Evolutionary conservation across 2,797 vertebrate species (phyloP).

Genomic region (Cephalopachus bancanus): DNA sequence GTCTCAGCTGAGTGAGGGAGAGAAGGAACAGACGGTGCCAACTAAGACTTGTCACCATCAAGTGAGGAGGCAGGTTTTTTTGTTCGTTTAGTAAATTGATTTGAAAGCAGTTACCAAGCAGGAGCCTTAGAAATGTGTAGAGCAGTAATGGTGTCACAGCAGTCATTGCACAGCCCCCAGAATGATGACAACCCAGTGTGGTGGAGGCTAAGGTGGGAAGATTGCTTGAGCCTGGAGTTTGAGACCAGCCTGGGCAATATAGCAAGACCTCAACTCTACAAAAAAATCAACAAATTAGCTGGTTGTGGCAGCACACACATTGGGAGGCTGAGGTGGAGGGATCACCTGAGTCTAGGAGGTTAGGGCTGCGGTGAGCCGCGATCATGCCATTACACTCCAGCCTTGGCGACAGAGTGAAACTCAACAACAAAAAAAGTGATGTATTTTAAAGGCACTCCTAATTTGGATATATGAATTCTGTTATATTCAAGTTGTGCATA

Average conservation of each 20-base stretch:
- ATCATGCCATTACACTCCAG: no score
- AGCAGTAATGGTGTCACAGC: background rate
- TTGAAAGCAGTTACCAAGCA: slow-evolving; percentile 54
- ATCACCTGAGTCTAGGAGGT: no score
- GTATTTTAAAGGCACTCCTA: background rate
- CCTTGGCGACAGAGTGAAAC: no score
- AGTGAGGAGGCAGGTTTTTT: background rate
- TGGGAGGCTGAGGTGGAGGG: no score
- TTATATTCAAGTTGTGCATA: background rate
- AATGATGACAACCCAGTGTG: no score
- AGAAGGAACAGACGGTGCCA: background rate
- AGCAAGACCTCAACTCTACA: no score
- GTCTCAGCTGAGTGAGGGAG: background rate
- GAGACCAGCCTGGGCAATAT: no score
- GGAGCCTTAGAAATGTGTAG: background rate
- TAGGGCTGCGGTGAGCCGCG: no score
- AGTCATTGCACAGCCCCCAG: background rate
- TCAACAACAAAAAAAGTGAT: background rate
- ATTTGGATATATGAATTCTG: background rate
- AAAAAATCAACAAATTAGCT: no score
- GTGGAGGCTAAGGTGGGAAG: no score
- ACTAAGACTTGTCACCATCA: background rate
- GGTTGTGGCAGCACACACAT: no score
- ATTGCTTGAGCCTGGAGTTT: no score
- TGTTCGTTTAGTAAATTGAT: slow-evolving; percentile 36